Conservation (phyloP, 2,797 vertebrate genomes). For the Erpetoichthys calabaricus region DNA sequence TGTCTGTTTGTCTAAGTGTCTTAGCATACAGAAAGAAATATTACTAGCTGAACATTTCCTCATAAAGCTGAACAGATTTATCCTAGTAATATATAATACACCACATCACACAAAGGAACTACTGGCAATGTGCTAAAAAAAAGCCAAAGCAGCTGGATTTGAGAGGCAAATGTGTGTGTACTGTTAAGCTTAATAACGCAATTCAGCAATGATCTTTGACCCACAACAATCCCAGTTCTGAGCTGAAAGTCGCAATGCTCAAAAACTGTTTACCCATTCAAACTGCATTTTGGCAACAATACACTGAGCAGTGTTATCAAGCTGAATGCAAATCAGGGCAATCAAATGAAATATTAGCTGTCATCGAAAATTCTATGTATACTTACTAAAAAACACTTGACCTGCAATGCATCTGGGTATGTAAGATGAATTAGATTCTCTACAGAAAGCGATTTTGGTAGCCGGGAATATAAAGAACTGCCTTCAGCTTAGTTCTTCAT, state of each 20-base stretch:
- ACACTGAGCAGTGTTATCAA: slow-evolving; percentile 31
- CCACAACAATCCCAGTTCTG: neutral
- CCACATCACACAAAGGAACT: too few relatives aligned
- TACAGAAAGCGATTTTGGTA: slow-evolving; percentile 12
- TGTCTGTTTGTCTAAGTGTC: slow-evolving; percentile 13
- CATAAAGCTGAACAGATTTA: too few relatives aligned
- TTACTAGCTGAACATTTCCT: too few relatives aligned
- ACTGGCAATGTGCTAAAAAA: too few relatives aligned
- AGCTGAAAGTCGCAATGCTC: slow-evolving; percentile 23
- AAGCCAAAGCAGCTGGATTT: too few relatives aligned
- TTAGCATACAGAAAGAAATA: too few relatives aligned
- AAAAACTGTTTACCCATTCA: slow-evolving; percentile 46
- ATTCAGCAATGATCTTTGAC: slow-evolving; percentile 15
- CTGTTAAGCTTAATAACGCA: slow-evolving; percentile 8
- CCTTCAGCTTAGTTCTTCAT: neutral
- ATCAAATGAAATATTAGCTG: slow-evolving; percentile 52
- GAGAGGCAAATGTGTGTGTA: neutral
- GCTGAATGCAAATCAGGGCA: slow-evolving; percentile 35
- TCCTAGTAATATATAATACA: too few relatives aligned
- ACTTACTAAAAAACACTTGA: slow-evolving; percentile 49
- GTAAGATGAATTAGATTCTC: slow-evolving; percentile 29
- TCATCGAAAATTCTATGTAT: slow-evolving; percentile 42
- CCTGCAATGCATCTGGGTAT: slow-evolving; percentile 32
- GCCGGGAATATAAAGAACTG: slow-evolving; percentile 15
- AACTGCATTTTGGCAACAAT: slow-evolving; percentile 34